phyloP scores from a whole-genome alignment of 2,113 vertebrate species.

The Atrichornis clamosus region DNA sequence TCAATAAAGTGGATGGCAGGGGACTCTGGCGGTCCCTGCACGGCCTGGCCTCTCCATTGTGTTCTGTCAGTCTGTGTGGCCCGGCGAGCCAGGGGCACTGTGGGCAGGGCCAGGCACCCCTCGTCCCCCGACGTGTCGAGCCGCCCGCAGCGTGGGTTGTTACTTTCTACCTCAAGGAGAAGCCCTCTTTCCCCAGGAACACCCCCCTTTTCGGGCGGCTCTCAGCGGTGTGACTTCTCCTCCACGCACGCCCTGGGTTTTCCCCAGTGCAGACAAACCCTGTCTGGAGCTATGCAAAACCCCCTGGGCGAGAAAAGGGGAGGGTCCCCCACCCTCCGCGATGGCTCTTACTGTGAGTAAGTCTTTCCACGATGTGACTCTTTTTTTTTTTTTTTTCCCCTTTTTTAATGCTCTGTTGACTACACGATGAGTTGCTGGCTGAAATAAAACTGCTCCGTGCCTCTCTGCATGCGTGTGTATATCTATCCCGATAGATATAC shows the following conservation, averaged over 20 bases:
- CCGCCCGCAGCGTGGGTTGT: not conserved
- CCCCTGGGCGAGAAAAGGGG: not conserved
- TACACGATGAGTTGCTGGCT: not conserved
- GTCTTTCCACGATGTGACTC: not conserved
- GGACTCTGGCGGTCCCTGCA: not conserved
- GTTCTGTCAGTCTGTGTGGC: constrained; percentile 48
- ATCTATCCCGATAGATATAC: constrained; percentile 55
- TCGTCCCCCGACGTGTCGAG: not conserved
- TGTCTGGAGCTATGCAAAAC: constrained; percentile 42
- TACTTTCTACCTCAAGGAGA: constrained; percentile 41
- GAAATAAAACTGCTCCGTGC: constrained; percentile 56
- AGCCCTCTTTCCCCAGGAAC: not conserved
- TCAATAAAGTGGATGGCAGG: constrained; percentile 43
- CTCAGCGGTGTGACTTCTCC: not conserved
- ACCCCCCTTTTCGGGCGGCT: not conserved
- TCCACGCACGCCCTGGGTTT: not conserved
- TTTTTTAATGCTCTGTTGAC: constrained; percentile 50
- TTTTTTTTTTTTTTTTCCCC: not conserved
- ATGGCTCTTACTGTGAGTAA: not conserved
- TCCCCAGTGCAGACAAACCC: not conserved
- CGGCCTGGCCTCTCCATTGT: constrained; percentile 36
- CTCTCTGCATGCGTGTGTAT: constrained; percentile 39
- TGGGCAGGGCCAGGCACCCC: not conserved
- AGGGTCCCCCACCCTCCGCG: not conserved
- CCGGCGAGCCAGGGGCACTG: not conserved